Evolutionary conservation across 2,888 invertebrate species (phyloP).

Genomic region (Auanema freiburgensis): DNA sequence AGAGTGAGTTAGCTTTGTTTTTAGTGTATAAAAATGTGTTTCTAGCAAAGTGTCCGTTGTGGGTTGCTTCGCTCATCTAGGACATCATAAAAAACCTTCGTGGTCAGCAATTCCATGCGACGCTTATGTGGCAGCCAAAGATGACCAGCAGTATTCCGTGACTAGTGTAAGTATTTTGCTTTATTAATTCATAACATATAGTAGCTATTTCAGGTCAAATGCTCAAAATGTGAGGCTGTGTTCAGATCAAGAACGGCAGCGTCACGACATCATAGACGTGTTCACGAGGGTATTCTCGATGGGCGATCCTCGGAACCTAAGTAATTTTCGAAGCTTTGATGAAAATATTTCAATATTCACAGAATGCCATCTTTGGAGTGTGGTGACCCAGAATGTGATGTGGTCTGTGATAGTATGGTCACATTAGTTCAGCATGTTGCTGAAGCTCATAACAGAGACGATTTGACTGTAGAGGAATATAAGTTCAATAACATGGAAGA

Average conservation of each 20-base stretch:
- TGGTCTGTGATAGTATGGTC: slow-evolving; percentile 25
- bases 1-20: slow-evolving; percentile 7
- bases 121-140: slow-evolving; percentile 4
- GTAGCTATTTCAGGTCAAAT: slow-evolving; percentile 16
- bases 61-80: slow-evolving; percentile 21
- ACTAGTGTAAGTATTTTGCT: not conserved
- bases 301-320: not conserved
- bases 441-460: slow-evolving; percentile 15
- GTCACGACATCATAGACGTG: slow-evolving; percentile 18
- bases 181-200: not conserved
- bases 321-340: not conserved
- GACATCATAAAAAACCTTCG: slow-evolving; percentile 18
- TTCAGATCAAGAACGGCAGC: slow-evolving; percentile 15
- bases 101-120: slow-evolving; percentile 8
- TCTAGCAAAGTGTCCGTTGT: slow-evolving; percentile 17
- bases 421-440: slow-evolving; percentile 30
- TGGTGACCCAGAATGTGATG: slow-evolving; percentile 24
- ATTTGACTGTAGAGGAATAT: slow-evolving; percentile 27
- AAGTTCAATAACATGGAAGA: slow-evolving; percentile 22
- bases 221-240: slow-evolving; percentile 13
- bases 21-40: slow-evolving; percentile 1
- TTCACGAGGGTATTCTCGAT: slow-evolving; percentile 3
- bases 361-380: slow-evolving; percentile 21
- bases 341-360: not conserved
- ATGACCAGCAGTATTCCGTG: not conserved